A percentile compares a stretch with the other conserved stretches of the same genome.
Evolutionary conservation across 2,888 invertebrate species (phyloP).

Genomic region (Plusia festucae): DNA sequence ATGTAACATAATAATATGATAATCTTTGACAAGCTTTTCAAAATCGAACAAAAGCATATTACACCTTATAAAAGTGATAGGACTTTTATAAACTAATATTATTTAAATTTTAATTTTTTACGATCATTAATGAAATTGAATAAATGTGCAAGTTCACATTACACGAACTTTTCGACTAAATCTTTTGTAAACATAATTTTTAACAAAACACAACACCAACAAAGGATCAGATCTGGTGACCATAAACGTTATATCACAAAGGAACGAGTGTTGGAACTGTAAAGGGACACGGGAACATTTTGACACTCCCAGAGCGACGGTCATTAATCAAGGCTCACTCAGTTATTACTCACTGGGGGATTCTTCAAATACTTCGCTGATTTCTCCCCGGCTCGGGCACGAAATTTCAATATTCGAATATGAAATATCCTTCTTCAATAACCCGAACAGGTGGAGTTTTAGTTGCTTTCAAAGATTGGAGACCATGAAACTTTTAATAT

Average conservation of each 20-base stretch:
- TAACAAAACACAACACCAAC: slow-evolving; percentile 25
- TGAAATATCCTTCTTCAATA: slow-evolving; percentile 47
- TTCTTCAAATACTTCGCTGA: slow-evolving; percentile 54
- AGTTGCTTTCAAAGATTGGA: slow-evolving; percentile 28
- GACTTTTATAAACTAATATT: too few relatives aligned
- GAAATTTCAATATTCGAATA: slow-evolving; percentile 51
- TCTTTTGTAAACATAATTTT: slow-evolving; percentile 10
- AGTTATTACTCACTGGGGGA: slow-evolving; percentile 59
- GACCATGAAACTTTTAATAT: slow-evolving; percentile 16
- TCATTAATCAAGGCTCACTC: slow-evolving; percentile 61
- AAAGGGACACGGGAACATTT: slow-evolving; percentile 53
- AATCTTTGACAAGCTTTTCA: slow-evolving; percentile 8
- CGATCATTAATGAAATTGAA: neutral
- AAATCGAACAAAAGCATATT: slow-evolving; percentile 17
- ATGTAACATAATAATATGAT: slow-evolving; percentile 13
- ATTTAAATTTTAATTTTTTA: too few relatives aligned
- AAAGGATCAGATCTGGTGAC: slow-evolving; percentile 48
- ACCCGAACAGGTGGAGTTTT: slow-evolving; percentile 23
- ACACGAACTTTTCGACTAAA: neutral
- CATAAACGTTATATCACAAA: slow-evolving; percentile 54
- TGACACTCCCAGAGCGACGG: slow-evolving; percentile 50
- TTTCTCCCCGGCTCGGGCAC: slow-evolving; percentile 39
- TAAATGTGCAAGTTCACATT: neutral
- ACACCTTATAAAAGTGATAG: too few relatives aligned
- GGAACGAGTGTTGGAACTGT: slow-evolving; percentile 44